phyloP scores from a whole-genome alignment of 2,797 vertebrate species.

The Ara ararauna region DNA sequence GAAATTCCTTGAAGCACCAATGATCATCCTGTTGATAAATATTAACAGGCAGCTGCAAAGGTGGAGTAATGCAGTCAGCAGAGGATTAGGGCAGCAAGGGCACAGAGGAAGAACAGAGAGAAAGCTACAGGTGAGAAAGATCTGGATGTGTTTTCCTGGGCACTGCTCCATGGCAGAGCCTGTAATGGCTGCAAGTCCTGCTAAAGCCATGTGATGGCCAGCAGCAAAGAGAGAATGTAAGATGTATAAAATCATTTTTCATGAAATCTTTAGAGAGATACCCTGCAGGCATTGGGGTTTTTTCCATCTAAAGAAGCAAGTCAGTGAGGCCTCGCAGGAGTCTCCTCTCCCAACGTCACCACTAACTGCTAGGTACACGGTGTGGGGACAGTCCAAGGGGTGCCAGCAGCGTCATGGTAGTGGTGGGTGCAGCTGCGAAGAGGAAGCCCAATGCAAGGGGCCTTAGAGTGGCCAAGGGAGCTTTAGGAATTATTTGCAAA shows the following conservation, averaged over 20 bases:
- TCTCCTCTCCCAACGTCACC: neutral
- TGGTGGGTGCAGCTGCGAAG: neutral
- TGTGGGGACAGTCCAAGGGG: neutral
- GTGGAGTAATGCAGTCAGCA: neutral
- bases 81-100: neutral
- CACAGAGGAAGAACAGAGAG: neutral
- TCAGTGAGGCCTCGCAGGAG: neutral
- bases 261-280: neutral
- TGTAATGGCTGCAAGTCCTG: neutral
- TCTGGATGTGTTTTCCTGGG: neutral
- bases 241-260: neutral
- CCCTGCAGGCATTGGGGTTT: neutral
- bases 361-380: too few species aligned
- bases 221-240: neutral
- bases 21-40: neutral
- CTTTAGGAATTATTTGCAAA: neutral
- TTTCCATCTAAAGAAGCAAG: neutral
- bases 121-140: neutral
- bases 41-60: neutral
- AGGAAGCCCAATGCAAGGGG: neutral
- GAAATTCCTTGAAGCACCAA: neutral
- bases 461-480: fast-evolving
- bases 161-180: neutral
- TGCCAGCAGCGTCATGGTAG: fast-evolving
- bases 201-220: neutral